A percentile compares a stretch with the other conserved stretches of the same genome.
Evolutionary conservation across 2,113 vertebrate genomes (phyloP).

Genomic region (Barbus barbus): DNA sequence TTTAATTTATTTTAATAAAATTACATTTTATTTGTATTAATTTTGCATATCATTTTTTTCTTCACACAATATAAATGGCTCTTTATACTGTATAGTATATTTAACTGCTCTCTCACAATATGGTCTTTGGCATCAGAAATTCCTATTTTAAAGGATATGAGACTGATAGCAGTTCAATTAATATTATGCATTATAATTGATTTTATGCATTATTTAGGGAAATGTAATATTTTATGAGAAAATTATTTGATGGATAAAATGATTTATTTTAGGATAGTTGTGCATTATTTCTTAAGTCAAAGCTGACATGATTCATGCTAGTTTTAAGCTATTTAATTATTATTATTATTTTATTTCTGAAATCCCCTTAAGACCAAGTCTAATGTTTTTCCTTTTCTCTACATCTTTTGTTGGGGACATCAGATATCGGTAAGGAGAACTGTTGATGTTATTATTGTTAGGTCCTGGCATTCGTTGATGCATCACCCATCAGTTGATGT

Average conservation of each 20-base stretch:
- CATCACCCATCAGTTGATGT: conserved; percentile 10
- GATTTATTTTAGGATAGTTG: neutral
- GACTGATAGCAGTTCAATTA: neutral
- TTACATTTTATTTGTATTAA: too few relatives aligned
- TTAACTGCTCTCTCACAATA: neutral
- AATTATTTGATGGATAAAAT: neutral
- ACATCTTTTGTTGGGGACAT: conserved; percentile 45
- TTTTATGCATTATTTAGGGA: neutral
- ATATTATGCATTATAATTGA: too few relatives aligned
- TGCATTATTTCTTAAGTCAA: neutral
- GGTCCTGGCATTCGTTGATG: neutral
- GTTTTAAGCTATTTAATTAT: too few relatives aligned
- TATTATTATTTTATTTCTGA: neutral
- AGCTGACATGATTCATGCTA: too few relatives aligned
- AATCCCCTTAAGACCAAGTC: neutral
- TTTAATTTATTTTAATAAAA: neutral
- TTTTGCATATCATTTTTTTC: neutral
- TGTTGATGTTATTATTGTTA: neutral
- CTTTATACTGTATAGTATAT: neutral
- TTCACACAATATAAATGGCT: neutral
- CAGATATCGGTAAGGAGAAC: conserved; percentile 58
- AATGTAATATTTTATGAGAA: neutral
- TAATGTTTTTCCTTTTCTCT: conserved; percentile 43
- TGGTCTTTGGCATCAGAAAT: neutral
- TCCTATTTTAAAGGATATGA: neutral